Conservation (phyloP, 2,797 vertebrate species). For the Neoniphon sammara region DNA sequence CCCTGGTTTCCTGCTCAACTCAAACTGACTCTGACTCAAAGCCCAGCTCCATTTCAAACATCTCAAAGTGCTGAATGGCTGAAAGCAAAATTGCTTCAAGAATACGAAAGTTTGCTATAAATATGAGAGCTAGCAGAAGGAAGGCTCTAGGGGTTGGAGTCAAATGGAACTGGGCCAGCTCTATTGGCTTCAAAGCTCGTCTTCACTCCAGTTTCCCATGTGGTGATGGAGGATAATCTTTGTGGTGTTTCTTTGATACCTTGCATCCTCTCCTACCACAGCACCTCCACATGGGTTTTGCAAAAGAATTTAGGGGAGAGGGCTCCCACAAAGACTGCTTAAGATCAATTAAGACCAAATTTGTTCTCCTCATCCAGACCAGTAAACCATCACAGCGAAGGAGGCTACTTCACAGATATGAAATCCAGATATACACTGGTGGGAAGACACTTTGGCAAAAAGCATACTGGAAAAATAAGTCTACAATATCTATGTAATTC, state of each 20-base stretch:
- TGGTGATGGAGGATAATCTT: conserved; percentile 39
- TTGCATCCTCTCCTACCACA: conserved; percentile 28
- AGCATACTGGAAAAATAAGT: conserved; percentile 58
- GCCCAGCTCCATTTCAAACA: conserved; percentile 41
- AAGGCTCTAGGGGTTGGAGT: background rate
- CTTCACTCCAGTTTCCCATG: background rate
- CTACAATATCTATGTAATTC: conserved; percentile 64
- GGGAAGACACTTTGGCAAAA: conserved; percentile 80
- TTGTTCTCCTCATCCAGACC: conserved; percentile 15
- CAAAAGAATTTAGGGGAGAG: background rate
- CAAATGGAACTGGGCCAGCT: conserved; percentile 2
- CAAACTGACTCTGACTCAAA: conserved; percentile 45
- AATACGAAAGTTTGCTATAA: background rate
- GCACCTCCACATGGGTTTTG: conserved; percentile 22
- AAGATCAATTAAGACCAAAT: conserved; percentile 17
- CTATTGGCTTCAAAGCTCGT: background rate
- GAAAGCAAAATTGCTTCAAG: conserved; percentile 36
- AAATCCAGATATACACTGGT: conserved; percentile 60
- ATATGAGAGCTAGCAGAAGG: background rate
- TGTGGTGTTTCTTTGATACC: conserved; percentile 49
- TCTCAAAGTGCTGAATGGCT: conserved; percentile 29
- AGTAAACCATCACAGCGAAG: conserved; percentile 43
- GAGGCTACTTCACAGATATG: conserved; percentile 65
- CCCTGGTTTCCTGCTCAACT: conserved; percentile 37
- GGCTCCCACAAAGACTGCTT: conserved; percentile 46